These are phyloP conservation scores for Rhinogobio ventralis DNA, from an alignment of 2,797 vertebrate genomes.

Conservation along the genomic window DNA sequence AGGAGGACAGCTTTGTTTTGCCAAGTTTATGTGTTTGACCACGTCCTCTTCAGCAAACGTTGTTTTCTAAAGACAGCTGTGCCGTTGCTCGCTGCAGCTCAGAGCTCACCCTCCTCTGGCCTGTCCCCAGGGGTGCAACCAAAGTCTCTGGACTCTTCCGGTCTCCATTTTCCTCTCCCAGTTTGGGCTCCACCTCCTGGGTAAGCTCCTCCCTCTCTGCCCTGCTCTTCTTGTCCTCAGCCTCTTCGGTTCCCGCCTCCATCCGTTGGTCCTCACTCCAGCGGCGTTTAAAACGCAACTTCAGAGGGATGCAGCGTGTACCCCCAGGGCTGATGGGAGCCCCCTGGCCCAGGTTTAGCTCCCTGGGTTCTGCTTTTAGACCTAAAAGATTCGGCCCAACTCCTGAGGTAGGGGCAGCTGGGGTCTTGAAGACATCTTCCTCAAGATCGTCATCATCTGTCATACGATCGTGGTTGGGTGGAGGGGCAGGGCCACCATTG, in stretches of 20 bases:
- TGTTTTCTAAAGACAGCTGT: slow-evolving; percentile 89
- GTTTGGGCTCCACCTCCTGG: slow-evolving; percentile 43
- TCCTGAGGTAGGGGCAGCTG: slow-evolving; percentile 75
- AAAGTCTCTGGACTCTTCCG: slow-evolving; percentile 56
- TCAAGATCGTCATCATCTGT: slow-evolving; percentile 75
- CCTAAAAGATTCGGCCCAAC: slow-evolving; percentile 34
- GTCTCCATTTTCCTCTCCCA: slow-evolving; percentile 62
- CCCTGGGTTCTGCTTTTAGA: slow-evolving; percentile 76
- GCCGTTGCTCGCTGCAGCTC: slow-evolving; percentile 92
- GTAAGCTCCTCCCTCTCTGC: slow-evolving; percentile 64
- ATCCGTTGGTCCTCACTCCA: slow-evolving; percentile 93
- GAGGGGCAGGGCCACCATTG: slow-evolving; percentile 39
- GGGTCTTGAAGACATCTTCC: slow-evolving; percentile 91
- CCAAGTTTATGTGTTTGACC: neutral
- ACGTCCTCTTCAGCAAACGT: slow-evolving; percentile 80
- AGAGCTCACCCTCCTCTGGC: slow-evolving; percentile 83
- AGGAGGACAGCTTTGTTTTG: slow-evolving; percentile 23
- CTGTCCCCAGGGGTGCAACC: slow-evolving; percentile 70
- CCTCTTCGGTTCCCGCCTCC: slow-evolving; percentile 85
- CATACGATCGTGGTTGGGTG: slow-evolving; percentile 61
- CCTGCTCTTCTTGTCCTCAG: slow-evolving; percentile 79
- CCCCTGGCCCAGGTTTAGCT: slow-evolving; percentile 54
- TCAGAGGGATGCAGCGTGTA: slow-evolving; percentile 88
- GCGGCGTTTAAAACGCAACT: slow-evolving; percentile 92
- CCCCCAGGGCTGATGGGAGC: slow-evolving; percentile 75